Conservation (phyloP, 2,888 invertebrate species). For the Drosophila algonquin region DNA sequence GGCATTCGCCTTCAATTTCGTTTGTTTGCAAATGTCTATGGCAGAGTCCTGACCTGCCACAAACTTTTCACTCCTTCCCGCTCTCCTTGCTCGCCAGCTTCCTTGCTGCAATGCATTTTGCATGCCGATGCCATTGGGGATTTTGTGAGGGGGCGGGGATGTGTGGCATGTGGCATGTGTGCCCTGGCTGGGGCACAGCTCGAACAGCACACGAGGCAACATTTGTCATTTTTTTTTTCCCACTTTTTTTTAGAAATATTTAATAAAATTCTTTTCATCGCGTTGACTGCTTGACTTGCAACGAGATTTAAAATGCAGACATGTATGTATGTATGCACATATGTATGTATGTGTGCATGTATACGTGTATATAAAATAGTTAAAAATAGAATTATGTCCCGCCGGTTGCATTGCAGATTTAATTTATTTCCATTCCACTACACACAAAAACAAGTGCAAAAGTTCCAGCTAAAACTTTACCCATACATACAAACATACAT, state of each 20-base stretch:
- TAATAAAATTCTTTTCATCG: conserved; percentile 5
- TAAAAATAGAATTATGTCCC: too few relatives aligned
- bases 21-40: conserved; percentile 31
- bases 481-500: too few relatives aligned
- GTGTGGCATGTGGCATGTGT: conserved; percentile 2
- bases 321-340: too few relatives aligned
- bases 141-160: conserved; percentile 12
- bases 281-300: not conserved
- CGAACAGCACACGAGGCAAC: conserved; percentile 7
- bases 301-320: conserved; percentile 6
- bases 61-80: not conserved
- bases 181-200: not conserved
- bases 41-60: conserved; percentile 1
- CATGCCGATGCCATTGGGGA: conserved; percentile 26
- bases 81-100: too few relatives aligned
- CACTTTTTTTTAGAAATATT: conserved; percentile 5
- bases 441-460: too few relatives aligned
- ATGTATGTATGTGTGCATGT: too few relatives aligned
- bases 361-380: not conserved
- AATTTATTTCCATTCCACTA: too few relatives aligned
- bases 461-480: too few relatives aligned
- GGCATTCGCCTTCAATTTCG: not conserved
- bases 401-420: too few relatives aligned
- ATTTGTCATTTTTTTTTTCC: conserved; percentile 15
- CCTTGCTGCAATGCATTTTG: conserved; percentile 26